phyloP scores from a whole-genome alignment of 2,113 vertebrate genomes.

The Platysteira castanea region DNA sequence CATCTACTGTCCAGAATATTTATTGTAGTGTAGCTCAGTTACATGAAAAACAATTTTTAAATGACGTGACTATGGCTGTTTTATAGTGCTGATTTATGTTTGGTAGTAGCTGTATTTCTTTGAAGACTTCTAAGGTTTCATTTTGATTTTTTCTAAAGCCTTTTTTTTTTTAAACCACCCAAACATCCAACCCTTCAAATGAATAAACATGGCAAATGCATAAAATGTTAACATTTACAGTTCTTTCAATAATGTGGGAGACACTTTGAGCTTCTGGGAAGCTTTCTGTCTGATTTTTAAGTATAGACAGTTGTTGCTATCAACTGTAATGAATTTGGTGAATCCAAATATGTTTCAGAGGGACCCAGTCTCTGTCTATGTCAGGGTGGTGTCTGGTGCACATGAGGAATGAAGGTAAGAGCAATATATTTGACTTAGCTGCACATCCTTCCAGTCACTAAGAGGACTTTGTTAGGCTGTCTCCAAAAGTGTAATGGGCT shows the following conservation, averaged over 20 bases:
- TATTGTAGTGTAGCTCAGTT: conserved; percentile 4
- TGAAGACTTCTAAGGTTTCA: conserved; percentile 39
- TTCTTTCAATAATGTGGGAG: not conserved
- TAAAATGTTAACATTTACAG: not conserved
- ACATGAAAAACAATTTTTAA: conserved; percentile 19
- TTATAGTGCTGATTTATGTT: not conserved
- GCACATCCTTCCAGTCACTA: not conserved
- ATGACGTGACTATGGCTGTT: conserved; percentile 20
- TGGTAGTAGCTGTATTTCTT: not conserved
- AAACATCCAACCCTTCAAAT: not conserved
- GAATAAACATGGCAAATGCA: not conserved
- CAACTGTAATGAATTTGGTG: not conserved
- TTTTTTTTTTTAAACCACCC: not conserved
- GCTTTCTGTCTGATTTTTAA: not conserved
- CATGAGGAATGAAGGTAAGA: not conserved
- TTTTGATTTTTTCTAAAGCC: not conserved
- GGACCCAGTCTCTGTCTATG: not conserved
- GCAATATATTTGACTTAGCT: not conserved
- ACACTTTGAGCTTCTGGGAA: not conserved
- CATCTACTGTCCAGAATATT: conserved; percentile 31
- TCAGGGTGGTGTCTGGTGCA: not conserved
- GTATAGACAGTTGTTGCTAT: not conserved
- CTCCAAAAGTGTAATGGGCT: not conserved
- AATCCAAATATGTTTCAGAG: not conserved
- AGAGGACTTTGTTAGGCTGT: not conserved